Evolutionary conservation across 2,113 vertebrate genomes (phyloP), one percentile per base, ranked within the genome.

Genomic region (Trematomus loennbergii): DNA sequence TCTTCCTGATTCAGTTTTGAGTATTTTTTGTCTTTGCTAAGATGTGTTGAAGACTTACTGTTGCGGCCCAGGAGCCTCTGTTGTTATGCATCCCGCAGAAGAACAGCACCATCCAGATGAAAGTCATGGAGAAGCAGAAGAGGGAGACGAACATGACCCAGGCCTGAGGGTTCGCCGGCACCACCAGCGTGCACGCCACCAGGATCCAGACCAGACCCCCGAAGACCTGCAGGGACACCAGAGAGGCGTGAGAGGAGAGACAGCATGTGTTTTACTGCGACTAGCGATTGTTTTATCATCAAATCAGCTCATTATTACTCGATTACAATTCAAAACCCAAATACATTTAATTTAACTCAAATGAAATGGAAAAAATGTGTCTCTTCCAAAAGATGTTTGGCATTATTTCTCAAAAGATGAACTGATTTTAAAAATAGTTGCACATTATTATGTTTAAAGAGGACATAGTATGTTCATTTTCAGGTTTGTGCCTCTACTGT

Each of bases 61-160:
- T 91, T 0, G 91, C 76, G 0, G 94, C 91, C 95, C 96, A 97
- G 68, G 73, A 85, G 5, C 85, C 12, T 12, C 79, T 91, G 81
- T 93, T 95, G 0, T 79, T 33, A 0, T 96, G 96, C 4, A 61
- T 80, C 0, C 95, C 95, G 2, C 90, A 92, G 60, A 90, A 52
- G 25, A 96, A 97, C 36, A 95, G 54, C 40, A 95, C 1, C 61
- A 96, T 45, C 92, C 96, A 93, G 67, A 92, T 5, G 0, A 95
- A 95, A 1, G 96, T 96, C 67, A 93, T 54, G 36, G 94, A 4
- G 12, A 97, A 97, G 85, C 96, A 96, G 87, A 96, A 95, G 60
- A 97, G 87, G 0, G 96, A 96, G 36, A 96, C 95, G 1, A 95
- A 94, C 95, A 97, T 97, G 58, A 96, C 95, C 94, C 96, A 97